Evolutionary conservation across 1,140 invertebrate species (phyloP), one percentile per base, ranked within the genome.

Genomic region (Euglossa dilemma): DNA sequence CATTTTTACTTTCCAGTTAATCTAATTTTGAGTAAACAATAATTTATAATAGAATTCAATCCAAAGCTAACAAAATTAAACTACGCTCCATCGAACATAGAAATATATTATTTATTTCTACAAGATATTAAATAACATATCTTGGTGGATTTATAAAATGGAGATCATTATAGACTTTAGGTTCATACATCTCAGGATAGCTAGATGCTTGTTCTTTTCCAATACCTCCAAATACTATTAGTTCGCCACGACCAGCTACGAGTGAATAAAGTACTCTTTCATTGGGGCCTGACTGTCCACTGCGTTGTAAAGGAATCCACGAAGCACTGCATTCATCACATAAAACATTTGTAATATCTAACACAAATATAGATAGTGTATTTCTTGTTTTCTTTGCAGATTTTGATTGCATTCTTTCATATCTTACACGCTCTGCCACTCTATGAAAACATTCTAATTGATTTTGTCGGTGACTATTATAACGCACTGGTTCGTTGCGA

Each of bases 221-320:
- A 79, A 99, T 97, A 74, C 98, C 98, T 23, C 98, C 98, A 95
- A 99, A 99, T 94, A 99, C 97, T 69, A 99, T 97, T 23, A 99
- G 93, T 95, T 99, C 98, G 28, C 97, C 97, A 90, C 98, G 97
- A 66, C 98, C 98, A 73, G 97, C 95, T 5, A 99, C 96, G 67
- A 99, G 94, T 20, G 98, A 97, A 92, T 99, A 99, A 76, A 99
- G 95, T 82, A 99, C 97, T 74, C 98, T 96, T 92, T 99, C 97
- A 91, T 98, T 97, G 5, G 98, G 98, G 36, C 97, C 97, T 56
- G 95, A 93, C 78, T 96, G 95, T 59, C 95, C 95, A 67, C 95
- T 94, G 83, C 95, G 92, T 92, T 96, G 95, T 89, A 96, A 95
- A 80, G 96, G 96, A 82, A 97, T 93, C 98, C 98, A 99, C 16